Base-by-base conservation (phyloP, 2,113 vertebrate genomes). In the Hemichromis elongatus region DNA sequence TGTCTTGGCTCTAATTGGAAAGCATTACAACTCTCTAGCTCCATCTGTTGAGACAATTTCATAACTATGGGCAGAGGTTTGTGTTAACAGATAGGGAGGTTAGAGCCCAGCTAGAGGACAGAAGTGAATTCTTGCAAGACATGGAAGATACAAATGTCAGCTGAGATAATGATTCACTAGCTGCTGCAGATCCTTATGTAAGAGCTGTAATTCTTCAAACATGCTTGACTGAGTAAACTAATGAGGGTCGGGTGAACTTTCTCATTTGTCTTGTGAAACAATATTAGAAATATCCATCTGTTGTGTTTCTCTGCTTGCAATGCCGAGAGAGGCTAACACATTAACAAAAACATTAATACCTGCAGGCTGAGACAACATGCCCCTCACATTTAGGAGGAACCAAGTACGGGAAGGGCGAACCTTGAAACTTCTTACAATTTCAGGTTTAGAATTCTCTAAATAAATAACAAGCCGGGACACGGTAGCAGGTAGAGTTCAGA, bases 41-140 rank as follows among this genome's bases (percentile, higher is more conserved):
- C 92, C 92, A 92, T 93, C 94, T 94, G 88, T 92, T 92, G 93
- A 92, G 73, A 66, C 30, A 2, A 19, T 68, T 42, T 82, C 26
- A 75, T 37, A 79, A 78, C 35, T 70, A 37, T 68, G 5, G 14
- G 78, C 56, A 37, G 30, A 78, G 4, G 5, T 63, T 80, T 56
- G 56, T 7, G 79, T 81, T 87, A 5, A 73, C 4, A 30, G 26
- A 83, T 5, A 52, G 24, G 79, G 81, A 79, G 30, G 53, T 73
- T 79, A 9, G 10, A 37, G 7, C 79, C 18, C 54, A 84, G 83
- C 47, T 50, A 40, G 55, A 42, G 21, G n/a, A 81, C 52, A 59
- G 70, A n/a, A 9, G 18, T 30, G 70, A 56, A 73, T 84, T 79
- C 40, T 88, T 73, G 30, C 37, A 21, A 87, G 77, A 83, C 84